Evolutionary conservation across 2,797 vertebrate species (phyloP).

Genomic region (Cyclopterus lumpus): DNA sequence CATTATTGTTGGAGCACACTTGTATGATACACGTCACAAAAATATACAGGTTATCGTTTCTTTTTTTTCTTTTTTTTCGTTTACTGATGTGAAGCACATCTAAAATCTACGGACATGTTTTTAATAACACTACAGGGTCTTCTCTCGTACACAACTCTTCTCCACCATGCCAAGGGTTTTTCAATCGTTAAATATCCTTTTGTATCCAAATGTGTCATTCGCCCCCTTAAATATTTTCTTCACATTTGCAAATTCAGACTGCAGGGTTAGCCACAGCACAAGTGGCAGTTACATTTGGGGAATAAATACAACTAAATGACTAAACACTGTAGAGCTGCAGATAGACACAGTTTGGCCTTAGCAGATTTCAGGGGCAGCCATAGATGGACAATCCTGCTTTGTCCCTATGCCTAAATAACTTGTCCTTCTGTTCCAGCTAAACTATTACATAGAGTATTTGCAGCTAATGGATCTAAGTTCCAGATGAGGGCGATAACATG

Average conservation of each 20-base stretch:
- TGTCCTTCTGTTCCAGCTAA: constrained; percentile 77
- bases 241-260: constrained; percentile 88
- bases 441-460: constrained; percentile 56
- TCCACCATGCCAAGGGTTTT: constrained; percentile 72
- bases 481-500: constrained; percentile 57
- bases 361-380: constrained; percentile 60
- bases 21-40: constrained; percentile 99
- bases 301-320: constrained; percentile 91
- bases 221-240: constrained; percentile 82
- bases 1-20: constrained; percentile 99
- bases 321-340: constrained; percentile 67
- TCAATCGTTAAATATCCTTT: constrained; percentile 49
- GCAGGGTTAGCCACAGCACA: constrained; percentile 85
- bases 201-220: constrained; percentile 64
- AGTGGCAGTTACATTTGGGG: constrained; percentile 90
- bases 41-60: constrained; percentile 98
- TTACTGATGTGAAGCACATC: constrained; percentile 99
- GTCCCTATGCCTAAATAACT: constrained; percentile 46
- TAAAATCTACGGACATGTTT: constrained; percentile 99
- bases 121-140: constrained; percentile 90
- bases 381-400: constrained; percentile 62
- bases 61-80: constrained; percentile 75
- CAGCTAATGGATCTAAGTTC: constrained; percentile 60
- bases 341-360: constrained; percentile 63
- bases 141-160: constrained; percentile 90